Evolutionary conservation across 2,797 vertebrate genomes (phyloP), one percentile per base, ranked within the genome.

Genomic region (Lepus townsendii): DNA sequence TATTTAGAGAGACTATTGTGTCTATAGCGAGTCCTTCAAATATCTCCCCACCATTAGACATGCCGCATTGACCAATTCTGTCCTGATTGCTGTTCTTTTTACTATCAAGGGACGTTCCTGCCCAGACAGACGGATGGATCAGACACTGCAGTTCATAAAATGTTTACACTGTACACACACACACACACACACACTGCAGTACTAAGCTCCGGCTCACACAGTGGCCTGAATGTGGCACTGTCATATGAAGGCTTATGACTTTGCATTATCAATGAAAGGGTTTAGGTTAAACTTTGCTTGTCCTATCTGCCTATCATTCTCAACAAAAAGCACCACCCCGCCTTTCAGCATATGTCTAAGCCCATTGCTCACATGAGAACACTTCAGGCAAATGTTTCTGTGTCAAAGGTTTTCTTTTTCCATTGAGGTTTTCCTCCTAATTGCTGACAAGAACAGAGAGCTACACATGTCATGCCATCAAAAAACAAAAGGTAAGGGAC

Each of bases 1-100:
- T 99, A 98, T 99, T 99, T 99, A 99, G 98, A 98, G 97, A 98
- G 98, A 98, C 98, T 98, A 98, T 98, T 98, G 98, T 98, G 98
- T 98, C 98, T 98, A 98, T 98, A 98, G 98, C 97, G 97, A 98
- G 98, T 98, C 98, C 98, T 98, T 98, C 98, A 98, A 98, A 98
- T 98, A 98, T 98, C 98, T 98, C 98, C 98, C 97, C 98, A 98
- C 98, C 98, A 99, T 99, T 99, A 99, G 98, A 98, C 98, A 99
- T 98, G 98, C 98, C 98, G 96, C 98, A 98, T 98, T 99, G 98
- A 98, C 98, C 98, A 99, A 98, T 99, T 98, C 98, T 98, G 98
- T 98, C 98, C 98, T 99, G 98, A 99, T 98, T 98, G 98, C 98
- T 98, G 97, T 97, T 98, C 98, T 98, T 98, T 98, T 98, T 97